Percentiles rank a stretch among this genome's conserved stretches.
phyloP scores from a whole-genome alignment of 2,113 vertebrate species.

The Crypturellus undulatus region DNA sequence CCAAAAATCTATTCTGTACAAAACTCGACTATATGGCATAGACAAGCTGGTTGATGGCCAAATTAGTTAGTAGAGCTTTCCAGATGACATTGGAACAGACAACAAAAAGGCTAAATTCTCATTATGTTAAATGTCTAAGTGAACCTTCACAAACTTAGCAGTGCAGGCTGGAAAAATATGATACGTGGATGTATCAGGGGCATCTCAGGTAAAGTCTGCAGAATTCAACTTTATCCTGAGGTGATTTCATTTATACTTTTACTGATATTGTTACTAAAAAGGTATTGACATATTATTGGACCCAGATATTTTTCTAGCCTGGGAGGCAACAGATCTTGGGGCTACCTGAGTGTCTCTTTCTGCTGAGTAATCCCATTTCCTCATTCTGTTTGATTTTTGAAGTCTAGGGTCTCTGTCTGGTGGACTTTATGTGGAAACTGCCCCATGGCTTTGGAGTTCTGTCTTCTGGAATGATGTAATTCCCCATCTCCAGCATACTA shows the following conservation, averaged over 20 bases:
- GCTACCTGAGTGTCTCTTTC: background rate
- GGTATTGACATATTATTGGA: background rate
- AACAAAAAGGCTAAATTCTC: conserved; percentile 43
- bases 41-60: conserved; percentile 75
- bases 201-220: fast-evolving
- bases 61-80: conserved; percentile 78
- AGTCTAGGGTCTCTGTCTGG: background rate
- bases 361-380: background rate
- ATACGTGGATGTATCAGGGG: background rate
- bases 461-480: background rate
- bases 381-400: background rate
- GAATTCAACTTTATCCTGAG: background rate
- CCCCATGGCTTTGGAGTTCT: background rate
- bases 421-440: background rate
- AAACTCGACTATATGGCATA: conserved; percentile 71
- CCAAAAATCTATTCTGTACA: conserved; percentile 72
- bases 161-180: background rate
- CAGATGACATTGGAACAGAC: conserved; percentile 65
- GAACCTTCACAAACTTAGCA: background rate
- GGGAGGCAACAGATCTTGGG: background rate
- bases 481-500: background rate
- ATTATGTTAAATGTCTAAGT: background rate
- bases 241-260: background rate
- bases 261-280: background rate
- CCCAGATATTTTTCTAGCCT: background rate